A percentile compares a stretch with the other conserved stretches of the same genome.
Evolutionary conservation across 53 echinoderm and acorn worm species (phyloP).

Genomic region (Hippasteria phrygiana): DNA sequence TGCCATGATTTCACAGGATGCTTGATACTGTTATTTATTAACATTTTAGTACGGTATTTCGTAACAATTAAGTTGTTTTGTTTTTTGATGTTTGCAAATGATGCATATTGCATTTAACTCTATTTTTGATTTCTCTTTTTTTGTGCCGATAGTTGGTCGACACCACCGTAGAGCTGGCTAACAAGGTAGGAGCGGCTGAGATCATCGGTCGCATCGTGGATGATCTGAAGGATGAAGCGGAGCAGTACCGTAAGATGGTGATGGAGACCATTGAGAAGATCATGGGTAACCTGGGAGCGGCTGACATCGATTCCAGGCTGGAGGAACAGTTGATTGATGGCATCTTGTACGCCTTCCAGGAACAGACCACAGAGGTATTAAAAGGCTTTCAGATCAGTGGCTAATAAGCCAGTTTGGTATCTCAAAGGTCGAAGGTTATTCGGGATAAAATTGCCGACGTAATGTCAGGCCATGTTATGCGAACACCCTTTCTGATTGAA

Average conservation of each 20-base stretch:
- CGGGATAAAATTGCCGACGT: too few relatives aligned
- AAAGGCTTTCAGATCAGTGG: too few relatives aligned
- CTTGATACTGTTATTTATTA: too few relatives aligned
- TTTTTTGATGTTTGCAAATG: too few relatives aligned
- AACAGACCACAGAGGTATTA: slow-evolving; percentile 99
- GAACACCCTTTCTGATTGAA: too few relatives aligned
- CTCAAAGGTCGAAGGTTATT: too few relatives aligned
- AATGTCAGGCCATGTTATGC: too few relatives aligned
- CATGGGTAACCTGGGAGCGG: slow-evolving; percentile 97
- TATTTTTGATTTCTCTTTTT: neutral
- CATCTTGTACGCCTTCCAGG: slow-evolving; percentile 99
- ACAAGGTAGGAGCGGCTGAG: slow-evolving; percentile 98
- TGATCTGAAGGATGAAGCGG: slow-evolving; percentile 99
- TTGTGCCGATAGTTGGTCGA: slow-evolving; percentile 80
- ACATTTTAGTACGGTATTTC: too few relatives aligned
- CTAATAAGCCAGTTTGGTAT: too few relatives aligned
- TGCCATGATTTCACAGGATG: too few relatives aligned
- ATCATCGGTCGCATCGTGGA: slow-evolving; percentile 94
- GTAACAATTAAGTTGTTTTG: too few relatives aligned
- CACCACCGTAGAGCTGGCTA: slow-evolving; percentile 98
- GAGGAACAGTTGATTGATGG: slow-evolving; percentile 99
- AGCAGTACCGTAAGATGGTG: slow-evolving; percentile 99
- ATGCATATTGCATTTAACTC: too few relatives aligned
- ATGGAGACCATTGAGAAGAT: slow-evolving; percentile 99
- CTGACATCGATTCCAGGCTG: slow-evolving; percentile 96